Evolutionary conservation across 2,797 vertebrate genomes (phyloP).

Genomic region (Vespertilio murinus): DNA sequence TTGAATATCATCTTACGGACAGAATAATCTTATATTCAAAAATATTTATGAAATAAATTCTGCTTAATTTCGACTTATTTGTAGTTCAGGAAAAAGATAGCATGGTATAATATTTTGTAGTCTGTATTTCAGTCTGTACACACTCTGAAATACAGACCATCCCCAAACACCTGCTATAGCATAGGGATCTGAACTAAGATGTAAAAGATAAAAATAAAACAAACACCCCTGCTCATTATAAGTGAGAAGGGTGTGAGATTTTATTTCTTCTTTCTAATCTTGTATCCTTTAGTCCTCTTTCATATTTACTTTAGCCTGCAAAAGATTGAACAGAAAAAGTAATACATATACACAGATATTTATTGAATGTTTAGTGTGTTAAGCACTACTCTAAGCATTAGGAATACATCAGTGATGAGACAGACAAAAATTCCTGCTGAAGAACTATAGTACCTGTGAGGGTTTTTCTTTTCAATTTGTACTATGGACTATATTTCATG

Average conservation of each 20-base stretch:
- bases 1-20: slow-evolving; percentile 9
- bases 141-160: not conserved
- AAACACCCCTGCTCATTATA: not conserved
- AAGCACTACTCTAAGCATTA: not conserved
- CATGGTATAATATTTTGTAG: not conserved
- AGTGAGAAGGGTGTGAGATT: not conserved
- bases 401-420: not conserved
- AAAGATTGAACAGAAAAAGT: not conserved
- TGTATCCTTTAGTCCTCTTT: not conserved
- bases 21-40: slow-evolving; percentile 24
- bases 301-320: not conserved
- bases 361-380: not conserved
- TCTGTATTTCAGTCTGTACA: not conserved
- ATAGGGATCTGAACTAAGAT: not conserved
- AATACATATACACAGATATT: slow-evolving; percentile 9
- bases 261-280: not conserved
- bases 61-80: slow-evolving; percentile 23
- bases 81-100: slow-evolving; percentile 11
- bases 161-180: not conserved
- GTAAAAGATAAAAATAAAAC: not conserved
- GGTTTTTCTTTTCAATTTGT: slow-evolving; percentile 10
- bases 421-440: not conserved
- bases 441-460: not conserved
- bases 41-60: not conserved
- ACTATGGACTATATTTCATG: not conserved